Evolutionary conservation across 2,113 vertebrate species (phyloP).

Genomic region (Python bivittatus): DNA sequence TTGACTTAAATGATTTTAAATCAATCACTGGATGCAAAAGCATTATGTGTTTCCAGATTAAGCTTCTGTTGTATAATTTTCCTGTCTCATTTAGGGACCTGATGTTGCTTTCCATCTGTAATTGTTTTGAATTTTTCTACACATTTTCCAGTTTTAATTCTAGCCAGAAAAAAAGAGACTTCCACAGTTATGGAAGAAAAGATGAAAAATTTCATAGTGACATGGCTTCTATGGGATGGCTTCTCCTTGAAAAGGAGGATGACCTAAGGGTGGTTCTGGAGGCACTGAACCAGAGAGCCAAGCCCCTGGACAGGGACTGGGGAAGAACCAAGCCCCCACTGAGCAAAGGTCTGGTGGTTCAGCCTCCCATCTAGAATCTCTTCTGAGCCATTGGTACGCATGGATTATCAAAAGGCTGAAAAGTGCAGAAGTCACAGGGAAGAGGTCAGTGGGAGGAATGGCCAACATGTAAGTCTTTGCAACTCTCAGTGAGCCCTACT

Average conservation of each 20-base stretch:
- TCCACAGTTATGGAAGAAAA: not conserved
- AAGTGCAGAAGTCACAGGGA: not conserved
- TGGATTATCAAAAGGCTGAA: not conserved
- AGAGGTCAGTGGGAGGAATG: not conserved
- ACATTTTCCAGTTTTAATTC: not conserved
- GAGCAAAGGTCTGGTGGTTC: not conserved
- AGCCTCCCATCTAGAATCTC: not conserved
- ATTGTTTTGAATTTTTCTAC: not conserved
- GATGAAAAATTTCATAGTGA: not conserved
- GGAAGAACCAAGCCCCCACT: not conserved
- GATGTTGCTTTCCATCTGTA: not conserved
- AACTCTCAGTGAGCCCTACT: not conserved
- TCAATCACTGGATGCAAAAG: not conserved
- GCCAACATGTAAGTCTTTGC: not conserved
- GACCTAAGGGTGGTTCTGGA: not conserved
- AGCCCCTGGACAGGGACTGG: no score
- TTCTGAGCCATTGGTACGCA: not conserved
- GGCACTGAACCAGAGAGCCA: not conserved
- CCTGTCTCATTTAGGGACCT: not conserved
- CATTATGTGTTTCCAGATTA: not conserved
- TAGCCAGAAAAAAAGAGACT: not conserved
- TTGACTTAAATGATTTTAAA: not conserved
- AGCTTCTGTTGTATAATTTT: not conserved
- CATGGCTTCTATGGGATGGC: not conserved
- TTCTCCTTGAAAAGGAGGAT: not conserved